Evolutionary conservation across 2,888 invertebrate genomes (phyloP), one percentile per base, ranked within the genome.

Genomic region (Drosophila yooni): DNA sequence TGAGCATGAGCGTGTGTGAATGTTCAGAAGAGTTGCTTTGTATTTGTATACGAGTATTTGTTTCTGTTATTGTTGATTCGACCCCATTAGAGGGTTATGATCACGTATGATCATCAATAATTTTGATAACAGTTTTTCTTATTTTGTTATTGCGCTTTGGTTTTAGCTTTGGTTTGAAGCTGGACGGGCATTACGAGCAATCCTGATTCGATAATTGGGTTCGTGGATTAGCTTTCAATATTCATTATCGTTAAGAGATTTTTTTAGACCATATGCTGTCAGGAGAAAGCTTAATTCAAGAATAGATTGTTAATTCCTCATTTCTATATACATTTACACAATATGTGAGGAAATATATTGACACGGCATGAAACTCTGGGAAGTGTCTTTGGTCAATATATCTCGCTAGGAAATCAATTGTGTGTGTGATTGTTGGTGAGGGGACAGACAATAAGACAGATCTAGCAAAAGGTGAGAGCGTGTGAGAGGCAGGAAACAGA

Each of bases 1-100:
- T 93, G 93, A 93, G 93, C 93, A 92, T 93, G 93, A 93, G 93
- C 93, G 92, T 93, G 93, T 93, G 93, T 93, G 93, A 93, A 93
- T 93, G 93, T 93, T 91, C 89, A 88, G 83, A 88, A 88, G 82
- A 86, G 83, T 88, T 74, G 70, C 61, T 83, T 85, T 76, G 83
- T 85, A 72, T 77, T 71, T 79, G 68, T 60, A 60, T 52, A 60
- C 52, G 52, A 52, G 79, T 83, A 69, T 75, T 73, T 81, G 70
- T 79, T 61, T 77, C 72, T 74, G 64, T 71, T 73, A 59, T 66
- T 66, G 63, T 63, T 61, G 58, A 57, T 48, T 64, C 43, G 29
- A 46, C 48, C 69, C 63, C 53, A 54, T 51, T 10, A 57, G 50
- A 51, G 74, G 56, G 56, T 36, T 27, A 51, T 43, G 53, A 68